Base-by-base conservation (phyloP, 2,888 invertebrate species). In the Ophraella communa region DNA sequence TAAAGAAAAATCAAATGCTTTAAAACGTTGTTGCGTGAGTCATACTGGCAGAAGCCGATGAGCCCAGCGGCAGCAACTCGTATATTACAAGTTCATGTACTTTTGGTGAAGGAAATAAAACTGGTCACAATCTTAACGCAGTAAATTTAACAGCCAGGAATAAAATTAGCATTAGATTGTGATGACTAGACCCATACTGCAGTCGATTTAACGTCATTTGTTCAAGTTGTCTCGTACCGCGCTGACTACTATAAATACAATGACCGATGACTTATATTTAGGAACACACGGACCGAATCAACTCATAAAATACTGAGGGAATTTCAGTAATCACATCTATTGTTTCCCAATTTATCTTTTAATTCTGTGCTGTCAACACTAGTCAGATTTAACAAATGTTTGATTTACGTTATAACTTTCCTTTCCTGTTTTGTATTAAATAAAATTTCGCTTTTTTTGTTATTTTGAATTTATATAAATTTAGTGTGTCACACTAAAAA, bases 11-110 rank as follows among this genome's bases (percentile, higher is more conserved):
- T n/a, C 56, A 60, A 66, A 60, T 56, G 56, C 47, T 55, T 45
- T 17, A 42, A 62, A 53, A 51, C 55, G 58, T 44, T 63, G 42
- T 39, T 24, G 45, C 35, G 62, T 70, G 70, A 70, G 23, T 70
- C 70, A 70, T 56, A 27, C 54, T 24, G 23, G 30, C 53, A 66
- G 65, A 70, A 70, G 70, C 63, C 70, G 68, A 67, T 67, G 70
- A 64, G 65, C 70, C 62, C 47, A 53, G 27, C 23, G 23, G 42
- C 54, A 23, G 24, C 35, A 39, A 3, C 5, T 55, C 20, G 42
- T 42, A 24, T 42, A 14, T 42, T 45, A 45, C 20, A 20, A 3
- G 7, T 11, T 1, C 11, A 20, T 8, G 2, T n/a, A 11, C 4
- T 45, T 45, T 45, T 45, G 45, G 45, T 45, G 45, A 11, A 45